Base-by-base conservation (phyloP, 2,113 vertebrate genomes). In the Lamprologus tigripictilis region DNA sequence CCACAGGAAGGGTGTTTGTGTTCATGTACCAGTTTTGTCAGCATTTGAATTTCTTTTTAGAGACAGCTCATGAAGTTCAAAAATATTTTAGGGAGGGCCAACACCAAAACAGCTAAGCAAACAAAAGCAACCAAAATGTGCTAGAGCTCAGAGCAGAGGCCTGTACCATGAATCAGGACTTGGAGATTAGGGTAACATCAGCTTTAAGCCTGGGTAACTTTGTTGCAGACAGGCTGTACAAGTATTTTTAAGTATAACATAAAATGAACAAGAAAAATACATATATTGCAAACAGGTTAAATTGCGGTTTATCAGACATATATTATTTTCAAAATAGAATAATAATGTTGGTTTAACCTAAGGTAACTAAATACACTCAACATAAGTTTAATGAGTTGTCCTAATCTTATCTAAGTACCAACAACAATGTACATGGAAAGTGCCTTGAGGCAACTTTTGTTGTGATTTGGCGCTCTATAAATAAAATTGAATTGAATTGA, bases 231-330 rank as follows among this genome's bases (percentile, higher is more conserved):
- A 33, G 14, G 14, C 55, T 31, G 12, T 57, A 28, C 54, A 57
- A 58, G 0, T 58, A 9, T 58, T 58, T 58, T 9, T 6, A 31
- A 58, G 0, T 17, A 4, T 58, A 58, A 31, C 26, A 16, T 58
- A 9, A 58, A 31, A 58, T 28, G 0, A 31, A 58, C 26, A 31
- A 28, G 26, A 28, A 16, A 58, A 58, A 28, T 16, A 9, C 57
- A 61, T 61, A 10, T 58, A 58, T 58, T 58, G 2, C 55, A 58
- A 58, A 58, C 23, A 58, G 23, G 55, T 28, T 58, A 58, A 28
- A 58, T 16, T 16, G 55, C 3, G 7, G 55, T 28, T 57, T 57
- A 57, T 57, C 23, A 16, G 55, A 57, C 23, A 28, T 57, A 57
- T 28, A 16, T 23, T 12, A 55, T 57, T 57, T 26, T 57, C 55